Percentiles rank a stretch among this genome's conserved stretches.
These are phyloP conservation scores for Cerastis leucographa DNA, from an alignment of 2,888 invertebrate species.

Conservation along the genomic window DNA sequence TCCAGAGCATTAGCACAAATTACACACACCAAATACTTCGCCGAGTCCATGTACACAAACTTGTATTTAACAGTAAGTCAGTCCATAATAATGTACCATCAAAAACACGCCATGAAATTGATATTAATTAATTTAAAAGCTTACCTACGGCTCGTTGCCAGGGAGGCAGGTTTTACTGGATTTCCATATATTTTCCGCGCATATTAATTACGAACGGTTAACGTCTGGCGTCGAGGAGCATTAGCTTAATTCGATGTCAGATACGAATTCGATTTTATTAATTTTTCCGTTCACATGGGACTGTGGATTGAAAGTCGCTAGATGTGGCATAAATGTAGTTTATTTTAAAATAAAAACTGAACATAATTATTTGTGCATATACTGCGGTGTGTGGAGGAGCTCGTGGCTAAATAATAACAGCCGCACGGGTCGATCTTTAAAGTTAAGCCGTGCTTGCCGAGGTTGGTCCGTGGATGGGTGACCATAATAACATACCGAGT, in stretches of 20 bases:
- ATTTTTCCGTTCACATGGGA: slow-evolving; percentile 77
- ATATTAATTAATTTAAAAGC: slow-evolving; percentile 72
- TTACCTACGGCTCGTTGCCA: slow-evolving; percentile 57
- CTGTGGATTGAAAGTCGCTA: slow-evolving; percentile 54
- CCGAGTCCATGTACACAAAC: slow-evolving; percentile 19
- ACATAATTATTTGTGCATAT: background rate
- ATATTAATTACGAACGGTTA: slow-evolving; percentile 83
- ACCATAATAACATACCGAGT: too few species aligned
- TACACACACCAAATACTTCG: slow-evolving; percentile 3
- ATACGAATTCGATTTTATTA: slow-evolving; percentile 84
- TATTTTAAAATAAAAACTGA: background rate
- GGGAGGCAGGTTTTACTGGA: slow-evolving; percentile 66
- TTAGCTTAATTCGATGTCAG: slow-evolving; percentile 86
- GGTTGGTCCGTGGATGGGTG: too few species aligned
- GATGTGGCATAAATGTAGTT: slow-evolving; percentile 47
- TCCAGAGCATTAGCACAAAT: background rate
- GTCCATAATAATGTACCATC: slow-evolving; percentile 41
- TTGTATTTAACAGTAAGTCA: slow-evolving; percentile 34
- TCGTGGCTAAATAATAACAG: too few species aligned
- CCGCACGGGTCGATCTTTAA: too few species aligned
- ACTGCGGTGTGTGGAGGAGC: too few species aligned
- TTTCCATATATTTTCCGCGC: slow-evolving; percentile 80
- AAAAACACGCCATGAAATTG: slow-evolving; percentile 60
- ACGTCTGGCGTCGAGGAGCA: slow-evolving; percentile 78
- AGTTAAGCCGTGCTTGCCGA: too few species aligned